Percentiles rank a stretch among this genome's conserved stretches.
These are phyloP conservation scores for Steinernema carpocapsae DNA, from an alignment of 2,888 invertebrate species.

Conservation along the genomic window DNA sequence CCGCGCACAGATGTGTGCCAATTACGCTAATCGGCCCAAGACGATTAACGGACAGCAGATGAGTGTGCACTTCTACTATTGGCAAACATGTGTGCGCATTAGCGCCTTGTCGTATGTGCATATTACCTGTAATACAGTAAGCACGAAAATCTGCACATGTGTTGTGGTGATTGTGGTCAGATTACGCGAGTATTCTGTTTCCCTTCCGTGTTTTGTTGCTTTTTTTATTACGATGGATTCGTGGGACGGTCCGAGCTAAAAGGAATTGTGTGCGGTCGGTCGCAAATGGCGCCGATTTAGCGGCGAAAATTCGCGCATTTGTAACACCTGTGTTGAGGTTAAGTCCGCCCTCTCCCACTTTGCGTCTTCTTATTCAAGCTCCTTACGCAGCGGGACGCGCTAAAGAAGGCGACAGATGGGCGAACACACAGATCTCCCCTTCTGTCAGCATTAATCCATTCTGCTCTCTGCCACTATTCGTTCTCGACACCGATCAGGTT, in stretches of 20 bases:
- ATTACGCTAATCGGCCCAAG: slow-evolving; percentile 35
- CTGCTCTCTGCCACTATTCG: neutral
- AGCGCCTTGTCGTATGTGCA: slow-evolving; percentile 13
- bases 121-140: neutral
- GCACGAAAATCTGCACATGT: too few species aligned
- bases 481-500: too few species aligned
- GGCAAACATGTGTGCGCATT: slow-evolving; percentile 33
- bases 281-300: slow-evolving; percentile 5
- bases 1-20: slow-evolving; percentile 33
- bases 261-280: too few species aligned
- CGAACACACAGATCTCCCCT: slow-evolving; percentile 27
- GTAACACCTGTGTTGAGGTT: slow-evolving; percentile 30
- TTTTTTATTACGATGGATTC: too few species aligned
- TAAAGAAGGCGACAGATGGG: slow-evolving; percentile 33
- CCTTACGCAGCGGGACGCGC: slow-evolving; percentile 32
- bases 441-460: slow-evolving; percentile 31
- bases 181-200: neutral
- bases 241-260: too few species aligned
- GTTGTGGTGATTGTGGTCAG: neutral
- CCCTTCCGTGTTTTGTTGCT: too few species aligned
- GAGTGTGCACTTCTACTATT: slow-evolving; percentile 29
- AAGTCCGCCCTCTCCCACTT: slow-evolving; percentile 5
- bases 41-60: slow-evolving; percentile 35
- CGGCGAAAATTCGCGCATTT: slow-evolving; percentile 29
- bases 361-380: slow-evolving; percentile 11